Base-by-base conservation (phyloP, 2,888 invertebrate species). In the Leucophenga montana region DNA sequence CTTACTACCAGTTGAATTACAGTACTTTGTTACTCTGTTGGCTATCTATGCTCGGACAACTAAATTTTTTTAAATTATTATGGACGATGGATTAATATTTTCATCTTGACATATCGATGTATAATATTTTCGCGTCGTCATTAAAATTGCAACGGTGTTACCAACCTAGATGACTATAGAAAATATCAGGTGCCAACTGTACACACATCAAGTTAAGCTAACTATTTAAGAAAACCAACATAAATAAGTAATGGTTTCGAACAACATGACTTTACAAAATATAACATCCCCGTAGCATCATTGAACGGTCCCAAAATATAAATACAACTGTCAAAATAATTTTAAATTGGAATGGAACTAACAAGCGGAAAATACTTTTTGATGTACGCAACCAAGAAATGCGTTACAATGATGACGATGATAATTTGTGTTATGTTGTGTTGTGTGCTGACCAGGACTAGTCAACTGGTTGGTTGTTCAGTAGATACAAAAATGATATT, bases 321-420 rank as follows among this genome's bases (percentile, higher is more conserved):
- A 3, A 33, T 33, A 39, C 46, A 14, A 70, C 75, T 69, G 72
- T 39, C 69, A 62, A 74, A 75, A 72, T 69, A 54, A 56, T 64
- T 56, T 71, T 48, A 69, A 74, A 73, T 78, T 72, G 62, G 66
- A 72, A 65, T 68, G 68, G 74, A 75, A 67, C 73, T 77, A 81
- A 84, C 83, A 74, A 84, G 84, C 79, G 70, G 73, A 78, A 84
- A 81, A 82, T 84, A 74, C 76, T 67, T 78, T 81, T 78, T 78
- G 75, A 81, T 77, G 79, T 82, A 77, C 0, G 59, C 20, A 4
- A 16, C 9, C 39, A 39, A 44, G 18, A 61, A 61, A n/a, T 16
- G 75, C 71, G 16, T 16, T n/a, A 4, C 6, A 44, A 31, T 20
- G 6, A 56, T 71, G 54, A 46, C 65, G 69, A 66, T 67, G 69